A percentile compares a stretch with the other conserved stretches of the same genome.
Conservation (phyloP, 2,888 invertebrate genomes). For the Adelphocoris suturalis region DNA sequence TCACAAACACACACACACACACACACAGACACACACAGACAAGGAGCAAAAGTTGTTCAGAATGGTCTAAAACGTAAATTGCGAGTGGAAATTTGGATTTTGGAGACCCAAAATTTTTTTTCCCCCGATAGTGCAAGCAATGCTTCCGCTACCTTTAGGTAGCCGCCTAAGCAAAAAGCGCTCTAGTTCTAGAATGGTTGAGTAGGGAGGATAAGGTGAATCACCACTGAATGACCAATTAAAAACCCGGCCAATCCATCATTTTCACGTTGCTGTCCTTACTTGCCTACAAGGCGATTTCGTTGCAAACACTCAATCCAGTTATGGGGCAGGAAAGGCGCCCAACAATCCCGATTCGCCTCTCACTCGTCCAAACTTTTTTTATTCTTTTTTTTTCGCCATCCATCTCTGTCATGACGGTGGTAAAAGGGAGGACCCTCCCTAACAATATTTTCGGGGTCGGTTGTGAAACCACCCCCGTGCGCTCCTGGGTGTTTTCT, state of each 20-base stretch:
- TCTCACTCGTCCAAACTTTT: neutral
- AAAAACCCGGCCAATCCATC: conserved; percentile 4
- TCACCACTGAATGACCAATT: conserved; percentile 1
- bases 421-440: conserved; percentile 21
- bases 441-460: conserved; percentile 46
- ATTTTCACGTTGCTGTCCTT: neutral
- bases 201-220: neutral
- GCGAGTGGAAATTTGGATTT: too few species aligned
- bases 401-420: conserved; percentile 59
- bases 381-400: neutral
- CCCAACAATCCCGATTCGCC: conserved; percentile 1
- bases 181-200: too few species aligned
- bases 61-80: too few species aligned
- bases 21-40: too few species aligned
- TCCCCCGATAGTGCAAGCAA: too few species aligned
- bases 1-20: too few species aligned
- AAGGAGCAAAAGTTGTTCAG: too few species aligned
- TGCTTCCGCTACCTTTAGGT: too few species aligned
- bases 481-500: neutral
- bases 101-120: too few species aligned
- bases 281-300: conserved; percentile 16
- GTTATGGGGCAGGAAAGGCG: neutral
- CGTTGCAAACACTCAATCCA: neutral
- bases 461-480: conserved; percentile 41
- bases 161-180: too few species aligned